Percentiles rank a stretch among this genome's conserved stretches.
Conservation (phyloP, 2,888 invertebrate species). For the Lochmaea capreae region DNA sequence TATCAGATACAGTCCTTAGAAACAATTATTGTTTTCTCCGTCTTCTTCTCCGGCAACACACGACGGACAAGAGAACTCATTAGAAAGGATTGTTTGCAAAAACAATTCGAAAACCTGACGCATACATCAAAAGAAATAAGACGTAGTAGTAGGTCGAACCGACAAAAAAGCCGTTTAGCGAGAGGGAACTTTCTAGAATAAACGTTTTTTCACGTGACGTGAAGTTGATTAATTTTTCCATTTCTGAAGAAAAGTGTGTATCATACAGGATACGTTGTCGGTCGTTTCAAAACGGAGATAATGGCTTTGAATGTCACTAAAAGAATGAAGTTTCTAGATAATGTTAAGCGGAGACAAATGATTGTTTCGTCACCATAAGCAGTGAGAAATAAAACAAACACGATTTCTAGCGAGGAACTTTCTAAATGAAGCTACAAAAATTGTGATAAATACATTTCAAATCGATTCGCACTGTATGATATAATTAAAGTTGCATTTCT, state of each 20-base stretch:
- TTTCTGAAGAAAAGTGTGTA: background rate
- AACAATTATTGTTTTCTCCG: constrained; percentile 18
- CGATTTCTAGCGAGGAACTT: too few species aligned
- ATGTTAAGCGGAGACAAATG: background rate
- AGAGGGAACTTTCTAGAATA: constrained; percentile 20
- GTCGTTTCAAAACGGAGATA: background rate
- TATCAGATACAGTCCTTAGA: constrained; percentile 14
- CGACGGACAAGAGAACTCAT: constrained; percentile 36
- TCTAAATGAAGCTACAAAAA: too few species aligned
- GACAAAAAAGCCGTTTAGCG: constrained; percentile 33
- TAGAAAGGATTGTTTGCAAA: constrained; percentile 40
- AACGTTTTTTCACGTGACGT: constrained; percentile 35
- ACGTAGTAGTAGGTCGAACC: constrained; percentile 22
- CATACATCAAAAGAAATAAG: constrained; percentile 31
- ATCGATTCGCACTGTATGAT: background rate
- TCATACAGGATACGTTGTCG: constrained; percentile 6
- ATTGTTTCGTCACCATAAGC: too few species aligned
- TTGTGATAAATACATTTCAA: too few species aligned
- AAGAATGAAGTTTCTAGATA: constrained; percentile 9
- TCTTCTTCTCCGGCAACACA: constrained; percentile 11
- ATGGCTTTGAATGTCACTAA: constrained; percentile 24
- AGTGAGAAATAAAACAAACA: too few species aligned
- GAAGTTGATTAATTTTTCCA: constrained; percentile 39
- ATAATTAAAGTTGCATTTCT: background rate
- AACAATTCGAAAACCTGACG: constrained; percentile 37